Evolutionary conservation across 35 echinoderm and acorn worm species (phyloP).

Genomic region (Apostichopus californicus): DNA sequence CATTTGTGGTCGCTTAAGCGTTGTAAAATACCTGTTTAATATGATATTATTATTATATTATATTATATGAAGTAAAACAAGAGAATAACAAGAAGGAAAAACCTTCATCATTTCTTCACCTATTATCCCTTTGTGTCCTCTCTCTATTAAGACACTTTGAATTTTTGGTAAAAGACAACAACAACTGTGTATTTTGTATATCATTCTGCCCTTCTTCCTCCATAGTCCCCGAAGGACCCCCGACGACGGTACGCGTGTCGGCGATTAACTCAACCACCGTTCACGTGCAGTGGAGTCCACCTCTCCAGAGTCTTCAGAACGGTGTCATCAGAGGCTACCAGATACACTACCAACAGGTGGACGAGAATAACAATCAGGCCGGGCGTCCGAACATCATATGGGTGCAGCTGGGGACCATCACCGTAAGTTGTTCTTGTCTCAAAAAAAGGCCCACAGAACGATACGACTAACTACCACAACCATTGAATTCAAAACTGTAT

Average conservation of each 20-base stretch:
- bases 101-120: too few relatives aligned
- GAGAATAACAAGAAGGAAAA: too few relatives aligned
- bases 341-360: constrained; percentile 64
- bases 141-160: too few relatives aligned
- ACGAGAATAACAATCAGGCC: constrained; percentile 49
- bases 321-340: constrained; percentile 87
- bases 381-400: constrained; percentile 41
- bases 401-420: constrained; percentile 53
- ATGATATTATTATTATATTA: too few relatives aligned
- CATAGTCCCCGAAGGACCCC: constrained; percentile 89
- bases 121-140: too few relatives aligned
- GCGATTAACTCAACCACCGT: constrained; percentile 90
- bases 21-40: too few relatives aligned
- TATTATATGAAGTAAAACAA: too few relatives aligned
- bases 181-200: too few relatives aligned
- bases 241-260: constrained; percentile 69
- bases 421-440: constrained; percentile 48
- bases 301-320: constrained; percentile 60
- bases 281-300: constrained; percentile 73
- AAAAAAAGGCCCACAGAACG: background rate
- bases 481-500: too few relatives aligned
- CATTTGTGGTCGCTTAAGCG: too few relatives aligned
- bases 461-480: too few relatives aligned
- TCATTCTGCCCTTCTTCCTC: background rate
- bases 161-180: too few relatives aligned